Evolutionary conservation across 2,888 invertebrate species (phyloP).

Genomic region (Flexamia atlantica): DNA sequence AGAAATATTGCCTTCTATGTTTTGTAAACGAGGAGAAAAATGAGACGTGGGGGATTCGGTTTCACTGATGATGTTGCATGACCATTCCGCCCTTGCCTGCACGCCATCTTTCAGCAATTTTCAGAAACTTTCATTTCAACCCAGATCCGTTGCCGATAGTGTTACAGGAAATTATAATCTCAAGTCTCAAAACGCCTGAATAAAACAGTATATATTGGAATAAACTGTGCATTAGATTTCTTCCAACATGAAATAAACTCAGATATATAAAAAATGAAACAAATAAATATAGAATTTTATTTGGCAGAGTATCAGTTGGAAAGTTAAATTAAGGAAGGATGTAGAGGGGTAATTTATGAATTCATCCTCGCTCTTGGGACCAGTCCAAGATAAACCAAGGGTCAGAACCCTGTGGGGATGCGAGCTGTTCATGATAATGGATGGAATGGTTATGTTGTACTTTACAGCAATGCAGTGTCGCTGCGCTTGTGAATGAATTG

Average conservation of each 20-base stretch:
- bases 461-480: background rate
- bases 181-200: background rate
- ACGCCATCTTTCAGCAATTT: background rate
- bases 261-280: background rate
- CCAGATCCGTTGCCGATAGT: background rate
- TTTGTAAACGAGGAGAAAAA: too few species aligned
- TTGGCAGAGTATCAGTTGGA: background rate
- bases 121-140: background rate
- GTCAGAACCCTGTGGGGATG: background rate
- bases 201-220: too few species aligned
- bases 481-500: background rate
- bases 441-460: background rate
- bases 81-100: background rate
- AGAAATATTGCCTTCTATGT: too few species aligned
- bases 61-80: slow-evolving; percentile 8
- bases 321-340: slow-evolving; percentile 7
- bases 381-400: background rate
- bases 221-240: background rate
- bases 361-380: slow-evolving; percentile 10
- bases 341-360: background rate
- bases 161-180: background rate
- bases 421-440: background rate
- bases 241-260: background rate
- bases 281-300: background rate
- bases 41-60: background rate